phyloP scores from a whole-genome alignment of 2,797 vertebrate species.

The Rhynchotus rufescens region DNA sequence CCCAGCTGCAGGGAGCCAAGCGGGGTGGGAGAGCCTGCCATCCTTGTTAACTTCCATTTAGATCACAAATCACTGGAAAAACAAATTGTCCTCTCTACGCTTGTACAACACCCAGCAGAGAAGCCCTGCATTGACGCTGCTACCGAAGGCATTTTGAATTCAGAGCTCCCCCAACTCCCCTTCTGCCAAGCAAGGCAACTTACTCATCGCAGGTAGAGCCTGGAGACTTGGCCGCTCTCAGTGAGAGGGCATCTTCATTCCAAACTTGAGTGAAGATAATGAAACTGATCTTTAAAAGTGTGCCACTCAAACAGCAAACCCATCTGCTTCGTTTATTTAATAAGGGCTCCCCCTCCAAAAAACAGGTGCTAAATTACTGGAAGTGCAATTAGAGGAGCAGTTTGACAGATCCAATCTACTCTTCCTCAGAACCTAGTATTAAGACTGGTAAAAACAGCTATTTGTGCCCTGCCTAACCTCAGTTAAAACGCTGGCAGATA shows the following conservation, averaged over 20 bases:
- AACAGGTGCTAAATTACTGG: constrained; percentile 48
- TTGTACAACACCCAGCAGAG: fast-evolving
- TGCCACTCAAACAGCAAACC: constrained; percentile 32
- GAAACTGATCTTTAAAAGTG: not conserved
- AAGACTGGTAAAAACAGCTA: not conserved
- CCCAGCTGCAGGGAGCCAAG: not conserved
- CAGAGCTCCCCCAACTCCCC: not conserved
- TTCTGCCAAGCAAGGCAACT: not conserved
- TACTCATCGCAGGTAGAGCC: not conserved
- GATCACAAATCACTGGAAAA: not conserved
- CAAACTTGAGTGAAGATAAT: not conserved
- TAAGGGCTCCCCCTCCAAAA: not conserved
- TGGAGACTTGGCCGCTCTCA: not conserved
- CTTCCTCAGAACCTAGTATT: not conserved
- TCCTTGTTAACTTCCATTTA: not conserved
- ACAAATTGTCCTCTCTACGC: not conserved
- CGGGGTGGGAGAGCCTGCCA: not conserved
- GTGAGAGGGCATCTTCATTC: not conserved
- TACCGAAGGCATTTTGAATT: fast-evolving
- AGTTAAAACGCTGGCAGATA: not conserved
- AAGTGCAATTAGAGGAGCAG: constrained; percentile 28
- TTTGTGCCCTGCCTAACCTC: not conserved
- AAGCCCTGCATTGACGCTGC: not conserved
- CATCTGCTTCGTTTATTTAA: constrained; percentile 53
- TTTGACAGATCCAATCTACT: not conserved